Percentiles rank a stretch among this genome's conserved stretches.
These are phyloP conservation scores for Sthenelais limicola DNA, from an alignment of 2,888 invertebrate species.

Conservation along the genomic window DNA sequence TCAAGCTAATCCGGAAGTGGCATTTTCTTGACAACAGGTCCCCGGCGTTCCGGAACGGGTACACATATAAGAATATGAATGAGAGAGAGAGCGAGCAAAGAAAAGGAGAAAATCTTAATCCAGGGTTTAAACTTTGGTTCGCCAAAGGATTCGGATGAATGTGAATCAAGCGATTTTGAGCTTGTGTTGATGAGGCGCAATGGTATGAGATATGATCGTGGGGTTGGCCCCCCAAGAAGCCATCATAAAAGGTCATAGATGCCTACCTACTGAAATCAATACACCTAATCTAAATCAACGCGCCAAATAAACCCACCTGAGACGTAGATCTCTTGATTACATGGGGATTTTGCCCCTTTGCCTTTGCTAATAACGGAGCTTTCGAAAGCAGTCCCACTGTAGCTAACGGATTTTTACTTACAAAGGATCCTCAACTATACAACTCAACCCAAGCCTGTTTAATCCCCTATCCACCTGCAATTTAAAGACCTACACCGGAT, in stretches of 20 bases:
- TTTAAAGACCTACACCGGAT: no score
- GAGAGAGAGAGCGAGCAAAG: slow-evolving; percentile 11
- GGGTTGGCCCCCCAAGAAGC: slow-evolving; percentile 15
- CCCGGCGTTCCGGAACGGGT: background rate
- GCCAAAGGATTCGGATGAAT: background rate
- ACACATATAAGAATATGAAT: slow-evolving; percentile 7
- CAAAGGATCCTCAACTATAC: background rate
- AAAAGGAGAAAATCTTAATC: background rate
- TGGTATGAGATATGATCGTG: slow-evolving; percentile 23
- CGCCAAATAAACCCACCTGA: slow-evolving; percentile 20
- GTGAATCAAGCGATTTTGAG: slow-evolving; percentile 3
- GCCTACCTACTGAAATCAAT: slow-evolving; percentile 19
- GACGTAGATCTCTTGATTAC: slow-evolving; percentile 33
- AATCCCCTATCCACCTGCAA: no score
- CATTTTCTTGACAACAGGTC: slow-evolving; percentile 1
- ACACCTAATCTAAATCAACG: slow-evolving; percentile 29
- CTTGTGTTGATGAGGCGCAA: slow-evolving; percentile 23
- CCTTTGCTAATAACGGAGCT: slow-evolving; percentile 10
- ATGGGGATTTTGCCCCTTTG: background rate
- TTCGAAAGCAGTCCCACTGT: background rate
- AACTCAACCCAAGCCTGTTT: no score
- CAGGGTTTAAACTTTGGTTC: slow-evolving; percentile 1
- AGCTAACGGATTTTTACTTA: slow-evolving; percentile 14
- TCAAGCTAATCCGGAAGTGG: slow-evolving; percentile 35
- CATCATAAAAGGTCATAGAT: slow-evolving; percentile 35